phyloP scores from a whole-genome alignment of 2,113 vertebrate genomes.

The Atractosteus spatula region DNA sequence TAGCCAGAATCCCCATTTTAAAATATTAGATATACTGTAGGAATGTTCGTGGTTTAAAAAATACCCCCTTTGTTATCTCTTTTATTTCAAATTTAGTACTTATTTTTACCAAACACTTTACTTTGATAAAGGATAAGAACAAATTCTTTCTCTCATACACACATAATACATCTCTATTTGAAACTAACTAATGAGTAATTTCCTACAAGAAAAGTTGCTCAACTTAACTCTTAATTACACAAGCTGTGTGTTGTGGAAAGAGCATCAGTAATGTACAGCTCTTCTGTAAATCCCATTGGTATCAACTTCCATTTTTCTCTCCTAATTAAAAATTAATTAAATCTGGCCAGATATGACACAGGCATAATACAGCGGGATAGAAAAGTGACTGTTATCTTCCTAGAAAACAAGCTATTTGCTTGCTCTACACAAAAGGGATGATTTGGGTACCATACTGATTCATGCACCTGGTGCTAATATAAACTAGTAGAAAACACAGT shows the following conservation, averaged over 20 bases:
- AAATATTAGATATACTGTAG: too few species aligned
- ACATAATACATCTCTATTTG: too few species aligned
- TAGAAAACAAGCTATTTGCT: constrained; percentile 65
- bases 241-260: constrained; percentile 62
- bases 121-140: too few species aligned
- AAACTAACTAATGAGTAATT: too few species aligned
- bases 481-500: neutral
- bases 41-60: too few species aligned
- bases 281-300: constrained; percentile 67
- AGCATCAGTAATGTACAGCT: constrained; percentile 72
- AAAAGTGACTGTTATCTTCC: constrained; percentile 38
- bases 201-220: neutral
- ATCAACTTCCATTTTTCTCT: constrained; percentile 64
- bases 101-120: too few species aligned
- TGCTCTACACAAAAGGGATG: constrained; percentile 56
- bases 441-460: constrained; percentile 38
- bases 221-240: constrained; percentile 18
- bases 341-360: constrained; percentile 61
- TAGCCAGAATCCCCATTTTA: too few species aligned
- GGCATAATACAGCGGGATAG: constrained; percentile 57
- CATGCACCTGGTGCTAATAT: constrained; percentile 45
- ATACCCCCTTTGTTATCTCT: too few species aligned
- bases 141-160: too few species aligned
- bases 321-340: constrained; percentile 74
- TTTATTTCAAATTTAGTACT: too few species aligned